A percentile compares a stretch with the other conserved stretches of the same genome.
These are phyloP conservation scores for Magallana nippona DNA, from an alignment of 2,888 invertebrate genomes.

Conservation along the genomic window DNA sequence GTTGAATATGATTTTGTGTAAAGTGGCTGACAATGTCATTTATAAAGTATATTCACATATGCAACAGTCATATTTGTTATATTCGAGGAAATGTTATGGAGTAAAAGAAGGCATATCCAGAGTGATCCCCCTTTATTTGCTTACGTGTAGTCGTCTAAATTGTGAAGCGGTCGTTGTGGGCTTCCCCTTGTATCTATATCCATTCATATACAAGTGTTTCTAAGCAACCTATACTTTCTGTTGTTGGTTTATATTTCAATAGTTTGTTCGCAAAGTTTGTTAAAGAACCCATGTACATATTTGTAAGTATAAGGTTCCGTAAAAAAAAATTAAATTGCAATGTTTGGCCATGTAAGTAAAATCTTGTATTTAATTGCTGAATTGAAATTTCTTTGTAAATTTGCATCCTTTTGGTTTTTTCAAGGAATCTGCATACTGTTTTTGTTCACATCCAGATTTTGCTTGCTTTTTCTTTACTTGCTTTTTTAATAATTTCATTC, in stretches of 20 bases:
- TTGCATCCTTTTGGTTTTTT: slow-evolving; percentile 13
- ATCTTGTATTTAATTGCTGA: slow-evolving; percentile 34
- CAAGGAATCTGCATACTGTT: slow-evolving; percentile 25
- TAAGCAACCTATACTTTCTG: slow-evolving; percentile 25
- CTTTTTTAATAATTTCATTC: slow-evolving; percentile 27
- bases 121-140: slow-evolving; percentile 45
- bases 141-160: slow-evolving; percentile 39
- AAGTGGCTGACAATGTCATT: too few species aligned
- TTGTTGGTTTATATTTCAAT: slow-evolving; percentile 32
- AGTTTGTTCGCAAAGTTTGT: slow-evolving; percentile 29
- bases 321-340: slow-evolving; percentile 11
- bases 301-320: slow-evolving; percentile 20
- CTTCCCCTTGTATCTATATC: slow-evolving; percentile 31
- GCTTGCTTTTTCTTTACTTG: slow-evolving; percentile 22
- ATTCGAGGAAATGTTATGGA: neutral
- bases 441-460: slow-evolving; percentile 15
- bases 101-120: slow-evolving; percentile 48
- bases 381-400: slow-evolving; percentile 35
- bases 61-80: too few species aligned
- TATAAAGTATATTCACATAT: too few species aligned
- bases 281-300: slow-evolving; percentile 13
- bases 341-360: slow-evolving; percentile 27
- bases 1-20: too few species aligned
- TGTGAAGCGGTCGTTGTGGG: slow-evolving; percentile 35
- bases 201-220: slow-evolving; percentile 24